Evolutionary conservation across 1,140 invertebrate genomes (phyloP).

Genomic region (Homalodisca vitripennis): DNA sequence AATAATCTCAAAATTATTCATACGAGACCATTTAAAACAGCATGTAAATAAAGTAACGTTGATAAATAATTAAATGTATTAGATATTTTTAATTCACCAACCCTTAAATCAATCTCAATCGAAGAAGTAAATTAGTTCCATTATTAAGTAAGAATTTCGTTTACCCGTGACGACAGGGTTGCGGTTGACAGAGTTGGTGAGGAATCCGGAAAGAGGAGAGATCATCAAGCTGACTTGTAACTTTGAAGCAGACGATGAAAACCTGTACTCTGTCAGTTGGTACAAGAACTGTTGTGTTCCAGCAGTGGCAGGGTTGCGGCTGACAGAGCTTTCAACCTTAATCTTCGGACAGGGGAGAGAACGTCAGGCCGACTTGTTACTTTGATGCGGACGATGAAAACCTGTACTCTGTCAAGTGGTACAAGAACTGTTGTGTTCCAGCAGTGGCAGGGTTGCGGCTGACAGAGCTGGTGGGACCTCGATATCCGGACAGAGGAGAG

Average conservation of each 20-base stretch:
- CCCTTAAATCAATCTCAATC: too few species aligned
- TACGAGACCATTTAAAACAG: too few species aligned
- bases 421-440: constrained; percentile 54
- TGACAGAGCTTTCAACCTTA: constrained; percentile 32
- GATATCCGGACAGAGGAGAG: constrained; percentile 25
- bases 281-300: constrained; percentile 56
- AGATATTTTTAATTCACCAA: too few species aligned
- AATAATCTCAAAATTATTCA: too few species aligned
- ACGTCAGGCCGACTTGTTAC: constrained; percentile 32
- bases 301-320: constrained; percentile 23
- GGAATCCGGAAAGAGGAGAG: constrained; percentile 30
- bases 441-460: constrained; percentile 27
- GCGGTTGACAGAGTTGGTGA: constrained; percentile 31
- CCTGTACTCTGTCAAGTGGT: constrained; percentile 63
- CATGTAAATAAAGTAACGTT: too few species aligned
- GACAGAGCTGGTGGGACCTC: constrained; percentile 32
- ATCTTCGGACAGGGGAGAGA: constrained; percentile 26
- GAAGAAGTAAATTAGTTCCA: too few species aligned
- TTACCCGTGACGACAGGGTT: constrained; percentile 26
- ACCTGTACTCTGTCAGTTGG: constrained; percentile 61
- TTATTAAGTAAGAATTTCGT: too few species aligned
- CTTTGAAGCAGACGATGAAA: constrained; percentile 33
- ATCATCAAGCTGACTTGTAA: constrained; percentile 33
- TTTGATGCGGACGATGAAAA: constrained; percentile 32
- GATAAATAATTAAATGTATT: too few species aligned